A percentile compares a stretch with the other conserved stretches of the same genome.
Conservation (phyloP, 2,113 vertebrate genomes). For the Mormoops blainvillei region DNA sequence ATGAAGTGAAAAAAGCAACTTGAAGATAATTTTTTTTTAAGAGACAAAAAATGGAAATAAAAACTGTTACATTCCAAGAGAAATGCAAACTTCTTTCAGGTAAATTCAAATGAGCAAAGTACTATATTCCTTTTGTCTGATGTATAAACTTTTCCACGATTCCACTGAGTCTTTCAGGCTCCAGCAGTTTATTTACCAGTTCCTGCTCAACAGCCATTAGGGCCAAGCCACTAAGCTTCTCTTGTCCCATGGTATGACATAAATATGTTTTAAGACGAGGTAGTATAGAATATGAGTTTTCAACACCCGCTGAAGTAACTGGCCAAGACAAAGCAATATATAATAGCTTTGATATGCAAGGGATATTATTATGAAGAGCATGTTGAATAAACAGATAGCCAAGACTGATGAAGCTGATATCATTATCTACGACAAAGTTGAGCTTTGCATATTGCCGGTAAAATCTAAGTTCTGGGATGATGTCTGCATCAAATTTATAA, state of each 20-base stretch:
- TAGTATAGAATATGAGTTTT: conserved; percentile 56
- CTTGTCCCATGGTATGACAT: conserved; percentile 51
- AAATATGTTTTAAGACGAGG: conserved; percentile 62
- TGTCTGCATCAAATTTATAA: conserved; percentile 64
- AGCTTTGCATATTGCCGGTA: conserved; percentile 69
- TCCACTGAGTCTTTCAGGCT: conserved; percentile 60
- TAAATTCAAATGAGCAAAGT: not conserved
- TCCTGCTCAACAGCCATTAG: conserved; percentile 71
- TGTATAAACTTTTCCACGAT: conserved; percentile 67
- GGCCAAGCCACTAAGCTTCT: conserved; percentile 47
- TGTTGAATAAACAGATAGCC: conserved; percentile 66
- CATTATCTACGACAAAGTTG: conserved; percentile 54
- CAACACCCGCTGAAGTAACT: conserved; percentile 35
- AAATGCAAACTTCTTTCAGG: conserved; percentile 5
- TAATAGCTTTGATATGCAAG: conserved; percentile 58
- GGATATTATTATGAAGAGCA: conserved; percentile 67
- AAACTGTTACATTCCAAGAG: not conserved
- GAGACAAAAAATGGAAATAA: conserved; percentile 9
- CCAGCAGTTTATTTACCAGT: conserved; percentile 63
- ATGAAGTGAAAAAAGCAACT: not conserved
- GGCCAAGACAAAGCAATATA: conserved; percentile 70
- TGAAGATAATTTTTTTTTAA: not conserved
- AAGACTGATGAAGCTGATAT: conserved; percentile 44
- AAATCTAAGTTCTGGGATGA: conserved; percentile 71
- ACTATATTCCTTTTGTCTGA: conserved; percentile 45